Evolutionary conservation across 1,140 invertebrate species (phyloP).

Genomic region (Nylanderia fulva): DNA sequence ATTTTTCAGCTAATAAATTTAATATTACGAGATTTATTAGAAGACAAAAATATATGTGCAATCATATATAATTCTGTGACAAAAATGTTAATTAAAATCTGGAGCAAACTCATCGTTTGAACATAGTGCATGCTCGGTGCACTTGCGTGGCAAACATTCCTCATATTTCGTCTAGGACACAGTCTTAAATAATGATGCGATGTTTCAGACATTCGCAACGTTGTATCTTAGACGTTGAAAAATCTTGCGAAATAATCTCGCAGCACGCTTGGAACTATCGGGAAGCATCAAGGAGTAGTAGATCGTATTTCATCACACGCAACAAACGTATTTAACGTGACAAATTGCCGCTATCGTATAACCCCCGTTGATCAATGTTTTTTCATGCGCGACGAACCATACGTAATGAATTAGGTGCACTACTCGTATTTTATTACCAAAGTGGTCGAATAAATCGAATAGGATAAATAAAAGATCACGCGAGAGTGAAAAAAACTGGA

Average conservation of each 20-base stretch:
- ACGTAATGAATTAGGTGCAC: slow-evolving; percentile 14
- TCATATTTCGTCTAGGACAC: slow-evolving; percentile 10
- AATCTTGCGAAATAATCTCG: slow-evolving; percentile 52
- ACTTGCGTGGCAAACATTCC: slow-evolving; percentile 17
- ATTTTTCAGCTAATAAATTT: slow-evolving; percentile 3
- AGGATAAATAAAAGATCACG: slow-evolving; percentile 22
- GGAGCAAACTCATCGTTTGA: neutral
- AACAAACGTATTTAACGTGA: slow-evolving; percentile 46
- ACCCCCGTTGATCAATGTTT: slow-evolving; percentile 17
- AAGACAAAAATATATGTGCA: neutral
- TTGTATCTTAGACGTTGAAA: slow-evolving; percentile 17
- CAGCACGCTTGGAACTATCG: neutral
- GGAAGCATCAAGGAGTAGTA: neutral
- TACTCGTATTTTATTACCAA: slow-evolving; percentile 41
- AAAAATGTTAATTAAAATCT: neutral
- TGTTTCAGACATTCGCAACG: slow-evolving; percentile 13
- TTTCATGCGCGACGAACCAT: slow-evolving; percentile 30
- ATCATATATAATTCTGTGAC: neutral
- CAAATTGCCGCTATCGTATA: slow-evolving; percentile 33
- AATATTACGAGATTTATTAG: neutral
- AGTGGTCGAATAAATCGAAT: neutral
- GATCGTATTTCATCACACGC: slow-evolving; percentile 48
- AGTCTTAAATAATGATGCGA: slow-evolving; percentile 45
- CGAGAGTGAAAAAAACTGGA: slow-evolving; percentile 23
- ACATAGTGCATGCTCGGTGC: neutral